A percentile compares a stretch with the other conserved stretches of the same genome.
Evolutionary conservation across 2,797 vertebrate species (phyloP).

Genomic region (Chanos chanos): DNA sequence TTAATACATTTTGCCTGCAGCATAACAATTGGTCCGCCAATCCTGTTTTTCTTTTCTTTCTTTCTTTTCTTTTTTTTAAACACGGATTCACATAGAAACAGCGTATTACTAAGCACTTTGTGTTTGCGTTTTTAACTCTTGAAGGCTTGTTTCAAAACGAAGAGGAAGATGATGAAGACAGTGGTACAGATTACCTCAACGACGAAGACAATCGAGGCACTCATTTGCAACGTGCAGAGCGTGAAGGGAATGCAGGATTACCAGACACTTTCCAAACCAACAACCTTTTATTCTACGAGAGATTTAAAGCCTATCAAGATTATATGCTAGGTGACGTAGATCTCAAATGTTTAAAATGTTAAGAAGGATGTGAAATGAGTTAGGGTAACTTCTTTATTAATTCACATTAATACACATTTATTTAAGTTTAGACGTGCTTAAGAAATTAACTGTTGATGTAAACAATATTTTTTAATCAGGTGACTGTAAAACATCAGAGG

Average conservation of each 20-base stretch:
- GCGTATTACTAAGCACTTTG: no score
- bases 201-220: constrained; percentile 60
- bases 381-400: neutral
- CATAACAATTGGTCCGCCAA: neutral
- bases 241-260: constrained; percentile 60
- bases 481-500: constrained; percentile 93
- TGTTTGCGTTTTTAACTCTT: no score
- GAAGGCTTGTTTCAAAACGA: constrained; percentile 60
- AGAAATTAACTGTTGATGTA: neutral
- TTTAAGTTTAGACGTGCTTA: neutral
- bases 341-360: neutral
- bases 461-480: constrained; percentile 60
- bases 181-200: constrained; percentile 69
- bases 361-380: neutral
- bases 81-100: no score
- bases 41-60: constrained; percentile 6
- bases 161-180: constrained; percentile 61
- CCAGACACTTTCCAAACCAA: constrained; percentile 83
- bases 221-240: constrained; percentile 66
- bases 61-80: no score
- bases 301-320: constrained; percentile 91
- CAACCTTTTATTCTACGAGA: constrained; percentile 86
- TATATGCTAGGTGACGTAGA: constrained; percentile 82
- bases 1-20: neutral
- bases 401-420: neutral